Evolutionary conservation across 2,113 vertebrate genomes (phyloP).

Genomic region (Myxocyprinus asiaticus): DNA sequence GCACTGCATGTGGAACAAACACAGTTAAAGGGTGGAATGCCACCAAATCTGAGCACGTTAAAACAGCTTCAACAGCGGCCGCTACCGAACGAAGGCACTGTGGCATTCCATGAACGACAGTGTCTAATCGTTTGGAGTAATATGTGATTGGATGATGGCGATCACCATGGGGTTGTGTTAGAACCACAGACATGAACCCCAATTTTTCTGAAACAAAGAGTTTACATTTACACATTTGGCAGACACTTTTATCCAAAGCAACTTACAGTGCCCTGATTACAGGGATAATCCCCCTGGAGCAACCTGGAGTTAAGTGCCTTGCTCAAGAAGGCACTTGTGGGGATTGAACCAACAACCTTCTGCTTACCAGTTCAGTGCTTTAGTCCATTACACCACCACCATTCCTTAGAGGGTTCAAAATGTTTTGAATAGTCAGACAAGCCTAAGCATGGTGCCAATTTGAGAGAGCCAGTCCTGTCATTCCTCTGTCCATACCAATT

Average conservation of each 20-base stretch:
- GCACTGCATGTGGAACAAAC: background rate
- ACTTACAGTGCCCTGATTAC: no score
- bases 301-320: no score
- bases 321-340: no score
- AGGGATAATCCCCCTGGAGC: no score
- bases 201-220: background rate
- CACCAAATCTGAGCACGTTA: background rate
- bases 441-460: background rate
- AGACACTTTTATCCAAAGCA: no score
- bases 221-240: no score
- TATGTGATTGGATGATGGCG: background rate
- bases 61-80: background rate
- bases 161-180: background rate
- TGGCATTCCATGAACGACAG: background rate
- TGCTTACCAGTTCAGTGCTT: no score
- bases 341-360: no score
- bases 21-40: background rate
- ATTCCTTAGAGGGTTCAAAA: no score
- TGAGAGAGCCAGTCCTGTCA: background rate
- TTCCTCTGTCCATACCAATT: background rate
- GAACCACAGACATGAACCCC: background rate
- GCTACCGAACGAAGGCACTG: background rate
- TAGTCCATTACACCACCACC: no score
- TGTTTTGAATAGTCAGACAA: background rate
- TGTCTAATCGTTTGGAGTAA: background rate